Evolutionary conservation across 1,140 invertebrate species (phyloP).

Genomic region (Triops longicaudatus): DNA sequence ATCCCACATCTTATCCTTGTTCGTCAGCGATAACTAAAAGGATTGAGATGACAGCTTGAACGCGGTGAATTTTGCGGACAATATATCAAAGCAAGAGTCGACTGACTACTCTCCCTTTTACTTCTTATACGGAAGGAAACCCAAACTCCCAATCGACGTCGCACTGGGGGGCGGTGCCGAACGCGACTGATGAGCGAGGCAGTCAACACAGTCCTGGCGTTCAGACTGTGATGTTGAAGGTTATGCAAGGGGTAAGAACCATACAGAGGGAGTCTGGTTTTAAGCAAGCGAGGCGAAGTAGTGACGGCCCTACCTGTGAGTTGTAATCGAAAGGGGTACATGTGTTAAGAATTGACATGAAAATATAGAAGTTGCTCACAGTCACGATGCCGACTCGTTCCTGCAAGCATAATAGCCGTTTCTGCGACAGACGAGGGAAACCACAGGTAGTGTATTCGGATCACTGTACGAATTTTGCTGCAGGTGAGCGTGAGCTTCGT

Average conservation of each 20-base stretch:
- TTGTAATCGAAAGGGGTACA: too few species aligned
- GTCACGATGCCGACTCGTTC: conserved; percentile 15
- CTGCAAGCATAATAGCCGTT: background rate
- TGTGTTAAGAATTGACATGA: too few species aligned
- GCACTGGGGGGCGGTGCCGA: background rate
- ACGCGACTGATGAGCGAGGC: background rate
- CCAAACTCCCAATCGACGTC: background rate
- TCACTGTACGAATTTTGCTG: conserved; percentile 34
- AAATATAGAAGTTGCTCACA: conserved; percentile 20
- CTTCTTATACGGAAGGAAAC: background rate
- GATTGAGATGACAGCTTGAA: conserved; percentile 19
- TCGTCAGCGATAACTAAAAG: conserved; percentile 21
- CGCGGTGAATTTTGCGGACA: conserved; percentile 24
- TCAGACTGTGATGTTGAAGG: too few species aligned
- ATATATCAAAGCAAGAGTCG: background rate
- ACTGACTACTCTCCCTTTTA: conserved; percentile 10
- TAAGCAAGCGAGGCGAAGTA: too few species aligned
- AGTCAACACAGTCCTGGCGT: too few species aligned
- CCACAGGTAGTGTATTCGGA: conserved; percentile 30
- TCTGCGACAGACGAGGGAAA: background rate
- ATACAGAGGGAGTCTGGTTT: too few species aligned
- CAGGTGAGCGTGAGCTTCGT: background rate
- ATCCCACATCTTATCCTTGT: conserved; percentile 24
- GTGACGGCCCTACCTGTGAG: too few species aligned
- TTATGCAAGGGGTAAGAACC: too few species aligned